These are phyloP conservation scores for Drosophila prostipennis DNA, from an alignment of 2,888 invertebrate genomes.

Conservation along the genomic window DNA sequence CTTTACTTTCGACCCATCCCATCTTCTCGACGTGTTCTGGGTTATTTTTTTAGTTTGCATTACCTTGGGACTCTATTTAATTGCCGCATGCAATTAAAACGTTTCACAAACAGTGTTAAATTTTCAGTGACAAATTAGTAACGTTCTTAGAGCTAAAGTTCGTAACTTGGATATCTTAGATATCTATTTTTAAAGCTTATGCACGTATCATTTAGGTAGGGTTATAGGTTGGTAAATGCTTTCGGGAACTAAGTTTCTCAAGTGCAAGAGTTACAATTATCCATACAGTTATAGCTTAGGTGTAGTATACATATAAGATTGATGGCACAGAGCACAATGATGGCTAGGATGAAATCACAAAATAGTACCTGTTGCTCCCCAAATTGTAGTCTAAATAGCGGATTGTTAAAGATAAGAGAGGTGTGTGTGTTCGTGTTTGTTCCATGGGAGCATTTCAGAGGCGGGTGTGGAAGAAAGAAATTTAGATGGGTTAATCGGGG, in stretches of 20 bases:
- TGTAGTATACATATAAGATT: constrained; percentile 84
- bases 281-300: constrained; percentile 82
- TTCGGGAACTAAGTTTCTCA: constrained; percentile 44
- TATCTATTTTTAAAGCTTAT: constrained; percentile 43
- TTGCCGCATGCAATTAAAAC: constrained; percentile 84
- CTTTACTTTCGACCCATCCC: neutral
- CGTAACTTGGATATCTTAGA: constrained; percentile 35
- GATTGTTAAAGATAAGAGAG: constrained; percentile 16
- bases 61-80: constrained; percentile 83
- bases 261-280: constrained; percentile 81
- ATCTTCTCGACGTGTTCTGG: constrained; percentile 24
- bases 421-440: constrained; percentile 14
- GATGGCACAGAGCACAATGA: constrained; percentile 84
- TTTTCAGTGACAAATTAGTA: constrained; percentile 66
- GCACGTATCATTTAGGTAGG: neutral
- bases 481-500: constrained; percentile 41
- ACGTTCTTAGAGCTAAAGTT: constrained; percentile 51
- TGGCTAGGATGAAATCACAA: constrained; percentile 84
- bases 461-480: constrained; percentile 43
- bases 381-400: constrained; percentile 82
- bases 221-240: constrained; percentile 12
- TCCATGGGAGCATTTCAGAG: constrained; percentile 33
- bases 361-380: constrained; percentile 84
- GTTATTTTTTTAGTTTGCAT: constrained; percentile 64
- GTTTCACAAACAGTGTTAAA: constrained; percentile 77